phyloP scores from a whole-genome alignment of 2,113 vertebrate genomes.

The Pituophis catenifer region DNA sequence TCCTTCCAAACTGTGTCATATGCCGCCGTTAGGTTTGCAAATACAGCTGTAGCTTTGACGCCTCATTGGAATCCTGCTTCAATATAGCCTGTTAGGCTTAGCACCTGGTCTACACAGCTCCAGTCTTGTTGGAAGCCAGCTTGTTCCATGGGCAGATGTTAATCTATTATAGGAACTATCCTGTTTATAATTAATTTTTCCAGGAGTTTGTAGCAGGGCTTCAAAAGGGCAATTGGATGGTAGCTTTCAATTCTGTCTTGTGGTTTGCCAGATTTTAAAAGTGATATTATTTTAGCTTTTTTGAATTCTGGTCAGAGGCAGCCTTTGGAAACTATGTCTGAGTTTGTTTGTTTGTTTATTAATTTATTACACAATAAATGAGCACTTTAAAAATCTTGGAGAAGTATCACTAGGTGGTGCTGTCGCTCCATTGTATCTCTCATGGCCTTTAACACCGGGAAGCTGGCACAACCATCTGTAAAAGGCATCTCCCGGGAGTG shows the following conservation, averaged over 20 bases:
- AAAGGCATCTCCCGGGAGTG: background rate
- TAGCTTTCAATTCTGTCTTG: background rate
- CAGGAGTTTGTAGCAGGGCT: background rate
- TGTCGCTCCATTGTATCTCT: background rate
- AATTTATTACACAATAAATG: background rate
- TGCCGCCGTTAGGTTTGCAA: background rate
- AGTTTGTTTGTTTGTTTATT: background rate
- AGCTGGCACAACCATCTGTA: background rate
- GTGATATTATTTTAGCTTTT: background rate
- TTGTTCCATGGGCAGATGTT: background rate
- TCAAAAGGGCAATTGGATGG: background rate
- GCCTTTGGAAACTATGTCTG: background rate
- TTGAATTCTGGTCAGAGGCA: background rate
- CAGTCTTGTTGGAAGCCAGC: background rate
- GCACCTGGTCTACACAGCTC: background rate
- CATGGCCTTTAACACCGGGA: rapidly evolving
- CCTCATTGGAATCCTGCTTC: background rate
- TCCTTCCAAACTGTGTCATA: background rate
- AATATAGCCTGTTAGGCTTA: background rate
- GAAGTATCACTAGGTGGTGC: background rate
- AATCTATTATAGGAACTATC: background rate
- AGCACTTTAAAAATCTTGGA: background rate
- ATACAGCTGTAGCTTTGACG: background rate
- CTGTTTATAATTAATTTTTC: background rate
- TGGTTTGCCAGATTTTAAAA: background rate